These are phyloP conservation scores for Cotesia chilonis DNA, from an alignment of 1,140 invertebrate species.

Conservation along the genomic window DNA sequence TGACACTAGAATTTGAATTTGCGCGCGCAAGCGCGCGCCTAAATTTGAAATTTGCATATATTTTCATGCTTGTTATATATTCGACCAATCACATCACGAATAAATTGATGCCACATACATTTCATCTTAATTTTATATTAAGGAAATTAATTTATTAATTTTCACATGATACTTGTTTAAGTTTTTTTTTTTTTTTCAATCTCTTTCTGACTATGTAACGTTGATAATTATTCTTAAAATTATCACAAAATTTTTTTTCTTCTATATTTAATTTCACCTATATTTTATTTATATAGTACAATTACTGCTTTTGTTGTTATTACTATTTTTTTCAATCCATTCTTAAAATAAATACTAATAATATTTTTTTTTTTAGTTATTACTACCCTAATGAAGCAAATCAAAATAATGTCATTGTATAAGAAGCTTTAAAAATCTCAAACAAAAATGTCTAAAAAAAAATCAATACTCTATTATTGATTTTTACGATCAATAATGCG, in stretches of 20 bases:
- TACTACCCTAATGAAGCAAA: not conserved
- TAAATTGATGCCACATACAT: no score
- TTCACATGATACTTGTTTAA: conserved; percentile 10
- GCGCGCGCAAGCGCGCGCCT: no score
- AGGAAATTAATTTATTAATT: conserved; percentile 12
- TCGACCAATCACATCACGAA: no score
- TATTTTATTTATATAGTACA: no score
- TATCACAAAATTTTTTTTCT: conserved; percentile 7
- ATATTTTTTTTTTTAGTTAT: conserved; percentile 8
- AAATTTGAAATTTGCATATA: no score
- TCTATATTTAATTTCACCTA: no score
- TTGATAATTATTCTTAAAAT: not conserved
- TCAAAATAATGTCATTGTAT: not conserved
- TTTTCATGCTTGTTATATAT: no score
- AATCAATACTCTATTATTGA: not conserved
- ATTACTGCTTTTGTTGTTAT: no score
- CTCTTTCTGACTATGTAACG: not conserved
- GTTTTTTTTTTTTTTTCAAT: not conserved
- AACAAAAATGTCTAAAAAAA: not conserved
- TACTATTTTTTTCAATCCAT: no score
- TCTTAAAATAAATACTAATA: conserved; percentile 1
- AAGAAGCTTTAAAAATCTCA: not conserved
- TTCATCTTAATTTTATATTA: no score
- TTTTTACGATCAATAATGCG: no score
- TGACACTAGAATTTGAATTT: no score